Evolutionary conservation across 2,113 vertebrate genomes (phyloP).

Genomic region (Mirza zaza): DNA sequence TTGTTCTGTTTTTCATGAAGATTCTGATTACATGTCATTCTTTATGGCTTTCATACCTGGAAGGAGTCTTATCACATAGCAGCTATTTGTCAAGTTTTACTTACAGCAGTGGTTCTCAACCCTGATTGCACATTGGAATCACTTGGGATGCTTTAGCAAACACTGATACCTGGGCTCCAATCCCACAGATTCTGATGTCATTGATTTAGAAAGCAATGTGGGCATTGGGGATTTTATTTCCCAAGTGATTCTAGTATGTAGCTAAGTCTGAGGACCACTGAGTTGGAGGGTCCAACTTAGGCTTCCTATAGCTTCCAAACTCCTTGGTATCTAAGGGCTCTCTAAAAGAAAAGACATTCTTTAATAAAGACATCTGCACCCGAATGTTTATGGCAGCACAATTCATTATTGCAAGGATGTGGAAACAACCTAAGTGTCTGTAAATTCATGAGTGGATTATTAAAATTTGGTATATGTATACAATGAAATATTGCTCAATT

Average conservation of each 20-base stretch:
- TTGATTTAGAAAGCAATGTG: background rate
- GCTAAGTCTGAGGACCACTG: slow-evolving; percentile 20
- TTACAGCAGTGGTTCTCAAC: background rate
- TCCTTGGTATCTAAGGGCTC: background rate
- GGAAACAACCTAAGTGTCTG: too few relatives aligned
- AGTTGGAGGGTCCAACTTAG: slow-evolving; percentile 4
- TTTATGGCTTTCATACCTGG: background rate
- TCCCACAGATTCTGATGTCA: background rate
- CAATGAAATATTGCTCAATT: too few relatives aligned
- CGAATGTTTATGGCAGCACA: too few relatives aligned
- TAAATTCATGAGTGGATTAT: too few relatives aligned
- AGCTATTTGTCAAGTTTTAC: slow-evolving; percentile 20
- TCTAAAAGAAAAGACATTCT: background rate
- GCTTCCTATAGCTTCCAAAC: slow-evolving; percentile 8
- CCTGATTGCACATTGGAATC: background rate
- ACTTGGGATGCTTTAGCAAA: slow-evolving; percentile 12
- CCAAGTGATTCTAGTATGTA: background rate
- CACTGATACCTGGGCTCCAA: background rate
- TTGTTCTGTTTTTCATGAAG: slow-evolving; percentile 14
- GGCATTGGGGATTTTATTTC: background rate
- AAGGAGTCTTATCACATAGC: background rate
- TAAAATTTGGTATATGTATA: too few relatives aligned
- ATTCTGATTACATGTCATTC: background rate
- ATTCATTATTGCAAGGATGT: too few relatives aligned
- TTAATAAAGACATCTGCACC: too few relatives aligned